Evolutionary conservation across 2,888 invertebrate species (phyloP), one percentile per base, ranked within the genome.

Genomic region (Catocala nupta): DNA sequence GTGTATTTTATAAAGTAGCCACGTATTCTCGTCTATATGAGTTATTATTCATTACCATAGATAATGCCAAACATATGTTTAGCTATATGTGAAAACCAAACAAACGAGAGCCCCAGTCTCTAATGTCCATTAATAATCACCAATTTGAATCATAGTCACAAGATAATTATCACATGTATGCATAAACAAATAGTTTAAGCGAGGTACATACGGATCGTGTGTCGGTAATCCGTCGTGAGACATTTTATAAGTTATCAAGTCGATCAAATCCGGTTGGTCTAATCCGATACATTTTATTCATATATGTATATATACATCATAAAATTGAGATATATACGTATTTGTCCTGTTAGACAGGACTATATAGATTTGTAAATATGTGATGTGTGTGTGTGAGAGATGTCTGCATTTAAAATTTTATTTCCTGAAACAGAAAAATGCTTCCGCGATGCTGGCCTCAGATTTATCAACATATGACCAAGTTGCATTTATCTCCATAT

Each of bases 71-170:
- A 59, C 55, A 47, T 59, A 54, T 64, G 53, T 55, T 68, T 57
- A 64, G 11, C 55, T 25, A 47, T 51, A 52, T 75, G 70, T 63
- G 69, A 75, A 71, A 70, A 61, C 7, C 66, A 73, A 73, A 75
- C 65, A 73, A 42, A 54, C 49, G 42, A 63, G 42, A 49, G 52
- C 34, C 51, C 51, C 56, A 16, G 16, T 47, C 9, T 47, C 16
- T 10, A 47, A 47, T 39, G 8, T 70, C 69, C 52, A 63, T 10
- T 12, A 44, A 54, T 68, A 59, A 70, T 69, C 51, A 65, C 43
- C 55, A 66, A 60, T 68, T 69, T 71, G 57, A 57, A 16, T 6
- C 49, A 54, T 25, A 44, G 53, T 62, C 11, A 45, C 50, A 61
- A 42, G 44, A 51, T 68, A 59, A 63, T 60, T 55, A 58, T 60